A percentile compares a stretch with the other conserved stretches of the same genome.
Conservation (phyloP, 2,888 invertebrate genomes). For the Acrocera orbiculus region DNA sequence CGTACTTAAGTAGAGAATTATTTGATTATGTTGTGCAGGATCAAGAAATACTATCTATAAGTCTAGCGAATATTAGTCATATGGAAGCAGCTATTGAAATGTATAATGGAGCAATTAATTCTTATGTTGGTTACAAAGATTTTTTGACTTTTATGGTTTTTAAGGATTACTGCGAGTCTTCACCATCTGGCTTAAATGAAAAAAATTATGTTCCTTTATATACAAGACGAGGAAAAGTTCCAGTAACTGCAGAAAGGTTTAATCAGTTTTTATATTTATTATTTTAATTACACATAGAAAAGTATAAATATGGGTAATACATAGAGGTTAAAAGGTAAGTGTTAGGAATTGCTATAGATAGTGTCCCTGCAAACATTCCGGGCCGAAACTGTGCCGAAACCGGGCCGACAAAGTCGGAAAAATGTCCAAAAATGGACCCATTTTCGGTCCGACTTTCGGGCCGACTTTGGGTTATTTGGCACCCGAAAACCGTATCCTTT, state of each 20-base stretch:
- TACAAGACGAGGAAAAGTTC: constrained; percentile 57
- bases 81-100: constrained; percentile 45
- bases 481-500: too few relatives aligned
- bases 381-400: too few relatives aligned
- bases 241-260: constrained; percentile 44
- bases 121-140: constrained; percentile 47
- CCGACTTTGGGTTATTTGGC: too few relatives aligned
- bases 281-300: too few relatives aligned
- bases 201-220: constrained; percentile 55
- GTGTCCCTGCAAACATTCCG: too few relatives aligned
- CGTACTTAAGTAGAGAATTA: constrained; percentile 64
- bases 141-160: constrained; percentile 31
- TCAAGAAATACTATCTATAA: constrained; percentile 48
- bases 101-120: constrained; percentile 44
- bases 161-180: constrained; percentile 45
- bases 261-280: constrained; percentile 9
- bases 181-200: constrained; percentile 55
- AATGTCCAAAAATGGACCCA: too few relatives aligned
- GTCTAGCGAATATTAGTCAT: constrained; percentile 48
- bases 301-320: too few relatives aligned
- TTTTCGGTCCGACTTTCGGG: too few relatives aligned
- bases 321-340: too few relatives aligned
- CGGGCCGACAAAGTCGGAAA: too few relatives aligned
- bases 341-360: too few relatives aligned
- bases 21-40: constrained; percentile 42